phyloP scores from a whole-genome alignment of 2,113 vertebrate species.

The Mustela lutreola region DNA sequence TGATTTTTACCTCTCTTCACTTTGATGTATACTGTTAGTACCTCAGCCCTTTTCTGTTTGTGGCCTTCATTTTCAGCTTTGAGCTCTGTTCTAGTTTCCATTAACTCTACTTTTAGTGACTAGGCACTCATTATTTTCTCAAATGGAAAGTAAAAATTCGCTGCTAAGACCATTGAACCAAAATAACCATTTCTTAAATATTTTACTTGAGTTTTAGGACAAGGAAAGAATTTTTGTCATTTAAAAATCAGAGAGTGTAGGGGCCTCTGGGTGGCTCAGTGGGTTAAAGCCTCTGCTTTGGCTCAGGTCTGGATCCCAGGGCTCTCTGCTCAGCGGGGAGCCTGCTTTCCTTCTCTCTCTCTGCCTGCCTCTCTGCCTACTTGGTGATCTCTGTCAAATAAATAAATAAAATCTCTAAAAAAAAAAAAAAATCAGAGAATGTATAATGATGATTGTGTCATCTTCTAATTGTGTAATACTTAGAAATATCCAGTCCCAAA shows the following conservation, averaged over 20 bases:
- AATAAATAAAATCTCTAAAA: too few relatives aligned
- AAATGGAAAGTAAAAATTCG: conserved; percentile 41
- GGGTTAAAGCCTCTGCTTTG: too few relatives aligned
- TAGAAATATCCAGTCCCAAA: neutral
- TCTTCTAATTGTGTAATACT: conserved; percentile 35
- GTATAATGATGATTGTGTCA: neutral
- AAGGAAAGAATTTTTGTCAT: neutral
- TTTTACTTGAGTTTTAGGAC: conserved; percentile 37
- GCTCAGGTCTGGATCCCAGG: too few relatives aligned
- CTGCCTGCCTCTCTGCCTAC: too few relatives aligned
- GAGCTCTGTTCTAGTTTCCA: neutral
- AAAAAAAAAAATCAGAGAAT: neutral
- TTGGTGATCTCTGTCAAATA: too few relatives aligned
- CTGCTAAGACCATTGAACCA: neutral
- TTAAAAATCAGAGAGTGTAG: neutral
- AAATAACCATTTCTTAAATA: neutral
- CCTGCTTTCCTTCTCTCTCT: too few relatives aligned
- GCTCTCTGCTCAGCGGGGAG: too few relatives aligned
- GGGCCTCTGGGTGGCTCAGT: too few relatives aligned
- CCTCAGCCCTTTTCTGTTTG: neutral
- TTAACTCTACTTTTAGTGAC: conserved; percentile 26
- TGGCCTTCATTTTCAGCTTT: neutral
- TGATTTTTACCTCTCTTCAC: neutral
- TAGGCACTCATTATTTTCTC: conserved; percentile 8
- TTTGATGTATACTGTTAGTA: neutral